phyloP scores from a whole-genome alignment of 2,888 invertebrate species.

The Alloscopus bannaensis region DNA sequence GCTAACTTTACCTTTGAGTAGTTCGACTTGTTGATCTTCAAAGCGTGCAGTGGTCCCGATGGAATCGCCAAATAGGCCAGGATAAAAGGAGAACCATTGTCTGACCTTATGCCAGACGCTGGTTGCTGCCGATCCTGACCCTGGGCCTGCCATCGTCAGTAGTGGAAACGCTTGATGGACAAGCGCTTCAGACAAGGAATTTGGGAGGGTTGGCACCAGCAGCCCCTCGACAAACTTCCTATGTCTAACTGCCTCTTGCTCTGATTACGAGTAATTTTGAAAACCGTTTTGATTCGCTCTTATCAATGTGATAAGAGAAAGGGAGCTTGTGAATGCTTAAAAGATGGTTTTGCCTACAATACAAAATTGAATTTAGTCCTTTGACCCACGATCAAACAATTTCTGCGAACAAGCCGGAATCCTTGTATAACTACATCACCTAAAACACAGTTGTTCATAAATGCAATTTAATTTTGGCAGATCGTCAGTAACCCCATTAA shows the following conservation, averaged over 20 bases:
- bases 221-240: slow-evolving; percentile 43
- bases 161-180: not conserved
- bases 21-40: slow-evolving; percentile 72
- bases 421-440: no score
- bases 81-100: slow-evolving; percentile 60
- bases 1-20: slow-evolving; percentile 72
- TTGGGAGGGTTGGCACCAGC: slow-evolving; percentile 38
- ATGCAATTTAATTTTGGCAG: no score
- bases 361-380: no score
- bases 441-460: no score
- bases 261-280: slow-evolving; percentile 35
- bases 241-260: slow-evolving; percentile 6
- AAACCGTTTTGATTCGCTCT: not conserved
- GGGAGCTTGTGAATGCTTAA: no score
- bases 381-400: no score
- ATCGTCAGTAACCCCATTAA: no score
- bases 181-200: slow-evolving; percentile 36
- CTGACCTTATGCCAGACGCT: slow-evolving; percentile 65
- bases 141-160: slow-evolving; percentile 60
- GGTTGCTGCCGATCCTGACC: slow-evolving; percentile 49
- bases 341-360: no score
- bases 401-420: no score
- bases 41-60: slow-evolving; percentile 63
- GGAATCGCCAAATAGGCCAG: slow-evolving; percentile 56
- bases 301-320: no score